A percentile compares a stretch with the other conserved stretches of the same genome.
These are phyloP conservation scores for Mylabris phalerata DNA, from an alignment of 1,140 invertebrate genomes.

Conservation along the genomic window DNA sequence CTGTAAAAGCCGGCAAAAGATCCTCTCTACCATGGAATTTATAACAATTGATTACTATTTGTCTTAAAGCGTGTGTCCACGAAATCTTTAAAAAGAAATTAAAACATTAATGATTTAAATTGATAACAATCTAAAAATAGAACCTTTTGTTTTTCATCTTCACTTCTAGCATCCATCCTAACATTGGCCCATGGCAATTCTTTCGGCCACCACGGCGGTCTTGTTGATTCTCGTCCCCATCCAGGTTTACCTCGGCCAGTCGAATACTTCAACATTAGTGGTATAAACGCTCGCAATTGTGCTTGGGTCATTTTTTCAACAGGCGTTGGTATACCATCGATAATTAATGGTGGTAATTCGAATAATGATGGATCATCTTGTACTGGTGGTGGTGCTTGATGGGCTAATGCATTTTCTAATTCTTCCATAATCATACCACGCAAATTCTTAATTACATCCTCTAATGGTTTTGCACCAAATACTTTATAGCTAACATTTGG, in stretches of 20 bases:
- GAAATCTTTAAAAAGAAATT: slow-evolving; percentile 65
- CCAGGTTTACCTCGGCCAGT: slow-evolving; percentile 94
- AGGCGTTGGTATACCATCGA: slow-evolving; percentile 95
- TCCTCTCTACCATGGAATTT: slow-evolving; percentile 96
- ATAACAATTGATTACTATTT: slow-evolving; percentile 98
- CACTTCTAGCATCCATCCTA: slow-evolving; percentile 90
- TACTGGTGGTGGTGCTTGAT: slow-evolving; percentile 87
- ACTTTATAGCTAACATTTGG: slow-evolving; percentile 92
- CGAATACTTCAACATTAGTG: slow-evolving; percentile 96
- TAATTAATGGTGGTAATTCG: slow-evolving; percentile 90
- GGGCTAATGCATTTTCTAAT: slow-evolving; percentile 83
- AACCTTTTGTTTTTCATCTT: slow-evolving; percentile 96
- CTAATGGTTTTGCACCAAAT: slow-evolving; percentile 93
- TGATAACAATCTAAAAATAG: no score
- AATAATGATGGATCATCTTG: slow-evolving; percentile 89
- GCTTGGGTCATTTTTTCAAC: slow-evolving; percentile 99
- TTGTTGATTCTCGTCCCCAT: slow-evolving; percentile 92
- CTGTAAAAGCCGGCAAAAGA: slow-evolving; percentile 86
- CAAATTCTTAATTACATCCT: slow-evolving; percentile 91
- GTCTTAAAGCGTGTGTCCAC: slow-evolving; percentile 95
- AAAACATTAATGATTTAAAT: neutral
- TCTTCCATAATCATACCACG: slow-evolving; percentile 90
- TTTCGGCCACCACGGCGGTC: slow-evolving; percentile 96
- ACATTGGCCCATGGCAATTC: slow-evolving; percentile 97
- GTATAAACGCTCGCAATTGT: slow-evolving; percentile 92